These are phyloP conservation scores for Drosophila trichaetosa DNA, from an alignment of 2,888 invertebrate genomes.

Conservation along the genomic window DNA sequence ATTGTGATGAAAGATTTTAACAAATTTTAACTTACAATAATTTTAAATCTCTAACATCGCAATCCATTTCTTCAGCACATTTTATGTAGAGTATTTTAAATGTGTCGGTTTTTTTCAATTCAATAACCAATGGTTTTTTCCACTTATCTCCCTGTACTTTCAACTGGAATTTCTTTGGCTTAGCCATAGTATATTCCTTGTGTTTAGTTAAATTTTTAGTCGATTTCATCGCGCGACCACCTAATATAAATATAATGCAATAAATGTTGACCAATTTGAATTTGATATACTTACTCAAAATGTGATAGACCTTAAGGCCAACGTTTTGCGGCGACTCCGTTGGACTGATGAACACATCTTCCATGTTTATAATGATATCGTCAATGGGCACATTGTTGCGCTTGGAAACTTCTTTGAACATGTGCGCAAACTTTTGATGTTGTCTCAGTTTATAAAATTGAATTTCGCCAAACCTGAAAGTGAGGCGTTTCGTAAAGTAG, in stretches of 20 bases:
- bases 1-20: background rate
- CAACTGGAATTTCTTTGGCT: constrained; percentile 67
- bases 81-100: constrained; percentile 80
- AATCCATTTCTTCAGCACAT: constrained; percentile 81
- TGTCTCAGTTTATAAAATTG: constrained; percentile 74
- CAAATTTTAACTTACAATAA: constrained; percentile 49
- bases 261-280: background rate
- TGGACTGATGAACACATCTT: constrained; percentile 68
- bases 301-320: constrained; percentile 73
- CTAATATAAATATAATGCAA: constrained; percentile 35
- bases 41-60: constrained; percentile 48
- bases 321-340: constrained; percentile 79
- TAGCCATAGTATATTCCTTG: constrained; percentile 28
- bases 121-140: constrained; percentile 76
- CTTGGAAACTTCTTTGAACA: constrained; percentile 75
- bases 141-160: constrained; percentile 81
- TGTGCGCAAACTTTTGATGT: constrained; percentile 78
- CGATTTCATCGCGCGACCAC: constrained; percentile 64
- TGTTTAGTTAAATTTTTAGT: constrained; percentile 2
- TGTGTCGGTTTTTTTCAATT: constrained; percentile 68
- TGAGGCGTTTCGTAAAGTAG: no score
- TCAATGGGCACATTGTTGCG: constrained; percentile 67
- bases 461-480: constrained; percentile 70
- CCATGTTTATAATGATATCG: constrained; percentile 72
- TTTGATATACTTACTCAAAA: constrained; percentile 71